A percentile compares a stretch with the other conserved stretches of the same genome.
Conservation (phyloP, 2,113 vertebrate genomes). For the Mugil cephalus region DNA sequence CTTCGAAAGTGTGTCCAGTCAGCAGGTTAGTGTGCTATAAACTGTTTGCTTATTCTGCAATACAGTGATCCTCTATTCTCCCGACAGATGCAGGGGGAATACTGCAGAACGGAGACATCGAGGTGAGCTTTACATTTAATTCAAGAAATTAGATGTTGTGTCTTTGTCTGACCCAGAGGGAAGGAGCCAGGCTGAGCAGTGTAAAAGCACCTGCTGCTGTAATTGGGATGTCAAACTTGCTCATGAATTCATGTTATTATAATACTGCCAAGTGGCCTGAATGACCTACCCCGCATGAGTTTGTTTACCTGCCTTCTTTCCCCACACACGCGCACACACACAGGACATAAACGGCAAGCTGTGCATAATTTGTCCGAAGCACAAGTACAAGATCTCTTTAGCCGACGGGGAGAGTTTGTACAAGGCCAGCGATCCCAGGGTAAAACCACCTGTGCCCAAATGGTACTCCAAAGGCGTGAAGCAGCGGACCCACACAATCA, state of each 20-base stretch:
- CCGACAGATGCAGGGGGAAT: conserved; percentile 90
- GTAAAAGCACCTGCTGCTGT: background rate
- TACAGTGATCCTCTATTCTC: conserved; percentile 33
- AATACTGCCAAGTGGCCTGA: background rate
- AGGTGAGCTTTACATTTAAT: conserved; percentile 82
- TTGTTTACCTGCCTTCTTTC: conserved; percentile 34
- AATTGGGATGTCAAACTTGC: conserved; percentile 39
- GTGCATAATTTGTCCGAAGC: conserved; percentile 94
- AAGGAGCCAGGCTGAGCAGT: too few species aligned
- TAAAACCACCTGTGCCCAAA: conserved; percentile 74
- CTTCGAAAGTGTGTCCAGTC: conserved; percentile 26
- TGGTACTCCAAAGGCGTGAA: conserved; percentile 94
- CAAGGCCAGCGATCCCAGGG: conserved; percentile 83
- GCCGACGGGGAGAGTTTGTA: conserved; percentile 91
- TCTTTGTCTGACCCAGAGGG: conserved; percentile 2
- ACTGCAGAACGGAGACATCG: conserved; percentile 91
- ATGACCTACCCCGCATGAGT: conserved; percentile 9
- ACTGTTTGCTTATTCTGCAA: conserved; percentile 41
- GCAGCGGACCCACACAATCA: conserved; percentile 90
- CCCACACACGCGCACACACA: conserved; percentile 13
- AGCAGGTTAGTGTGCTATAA: conserved; percentile 29
- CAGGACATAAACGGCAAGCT: conserved; percentile 89
- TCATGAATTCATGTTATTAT: conserved; percentile 36
- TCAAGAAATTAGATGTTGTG: background rate
- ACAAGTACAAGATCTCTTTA: conserved; percentile 93